Percentiles rank a stretch among this genome's conserved stretches.
phyloP scores from a whole-genome alignment of 2,888 invertebrate genomes.

The Dryobotodes eremita region DNA sequence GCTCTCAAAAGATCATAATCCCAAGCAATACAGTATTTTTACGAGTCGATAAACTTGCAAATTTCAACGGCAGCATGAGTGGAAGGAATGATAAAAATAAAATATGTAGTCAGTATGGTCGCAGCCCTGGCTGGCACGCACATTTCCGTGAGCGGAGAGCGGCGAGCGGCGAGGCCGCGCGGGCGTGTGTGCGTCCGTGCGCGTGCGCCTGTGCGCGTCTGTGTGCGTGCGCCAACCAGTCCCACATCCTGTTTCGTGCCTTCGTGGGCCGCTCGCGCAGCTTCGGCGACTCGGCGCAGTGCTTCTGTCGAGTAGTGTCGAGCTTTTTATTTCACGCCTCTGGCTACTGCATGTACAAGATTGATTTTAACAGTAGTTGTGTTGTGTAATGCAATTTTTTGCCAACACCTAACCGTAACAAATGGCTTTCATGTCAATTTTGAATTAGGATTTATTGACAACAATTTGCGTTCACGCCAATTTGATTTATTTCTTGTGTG shows the following conservation, averaged over 20 bases:
- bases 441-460: constrained; percentile 27
- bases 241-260: constrained; percentile 89
- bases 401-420: constrained; percentile 56
- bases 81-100: constrained; percentile 67
- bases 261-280: constrained; percentile 83
- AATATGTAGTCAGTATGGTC: constrained; percentile 63
- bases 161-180: constrained; percentile 86
- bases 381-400: constrained; percentile 64
- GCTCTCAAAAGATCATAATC: constrained; percentile 45
- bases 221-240: constrained; percentile 88
- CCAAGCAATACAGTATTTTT: constrained; percentile 50
- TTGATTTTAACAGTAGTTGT: constrained; percentile 73
- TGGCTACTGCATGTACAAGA: constrained; percentile 77
- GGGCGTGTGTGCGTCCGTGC: constrained; percentile 76
- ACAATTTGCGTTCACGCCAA: constrained; percentile 12
- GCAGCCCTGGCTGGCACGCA: constrained; percentile 84
- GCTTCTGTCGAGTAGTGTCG: constrained; percentile 75
- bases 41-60: constrained; percentile 65
- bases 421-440: constrained; percentile 49
- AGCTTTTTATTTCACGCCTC: constrained; percentile 90
- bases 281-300: constrained; percentile 81
- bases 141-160: constrained; percentile 88
- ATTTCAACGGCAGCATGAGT: constrained; percentile 55
- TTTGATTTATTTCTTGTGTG: constrained; percentile 13
- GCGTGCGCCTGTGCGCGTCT: constrained; percentile 67